These are phyloP conservation scores for Pyrgus malvae DNA, from an alignment of 2,888 invertebrate species.

Conservation along the genomic window DNA sequence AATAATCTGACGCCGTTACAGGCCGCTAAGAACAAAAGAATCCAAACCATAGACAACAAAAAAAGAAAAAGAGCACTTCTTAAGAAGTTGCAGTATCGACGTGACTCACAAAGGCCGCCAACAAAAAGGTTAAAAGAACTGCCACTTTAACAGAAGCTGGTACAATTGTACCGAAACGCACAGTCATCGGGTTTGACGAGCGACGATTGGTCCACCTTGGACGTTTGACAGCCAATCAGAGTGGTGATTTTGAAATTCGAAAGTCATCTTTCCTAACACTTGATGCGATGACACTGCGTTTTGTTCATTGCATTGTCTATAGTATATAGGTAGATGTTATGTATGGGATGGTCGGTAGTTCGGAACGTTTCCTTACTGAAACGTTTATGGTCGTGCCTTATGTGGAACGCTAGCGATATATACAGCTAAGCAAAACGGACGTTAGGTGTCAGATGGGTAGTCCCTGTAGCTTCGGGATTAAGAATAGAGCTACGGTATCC, in stretches of 20 bases:
- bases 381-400: no score
- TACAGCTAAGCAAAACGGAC: no score
- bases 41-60: not conserved
- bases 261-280: constrained; percentile 78
- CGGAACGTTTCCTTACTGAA: not conserved
- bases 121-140: constrained; percentile 57
- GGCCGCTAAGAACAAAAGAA: not conserved
- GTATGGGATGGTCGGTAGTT: not conserved
- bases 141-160: constrained; percentile 77
- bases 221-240: constrained; percentile 78
- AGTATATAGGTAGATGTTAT: constrained; percentile 27
- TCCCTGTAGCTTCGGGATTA: no score
- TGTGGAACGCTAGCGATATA: no score
- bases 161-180: constrained; percentile 71
- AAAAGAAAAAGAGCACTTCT: not conserved
- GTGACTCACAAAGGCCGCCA: constrained; percentile 3
- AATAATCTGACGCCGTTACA: not conserved
- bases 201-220: constrained; percentile 69
- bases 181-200: constrained; percentile 78
- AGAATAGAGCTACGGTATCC: no score
- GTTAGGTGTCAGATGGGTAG: no score
- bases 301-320: constrained; percentile 22
- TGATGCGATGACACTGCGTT: constrained; percentile 58
- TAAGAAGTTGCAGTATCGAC: not conserved
- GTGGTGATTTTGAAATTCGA: constrained; percentile 66